Base-by-base conservation (phyloP, 2,113 vertebrate genomes). In the Aegithalos caudatus region DNA sequence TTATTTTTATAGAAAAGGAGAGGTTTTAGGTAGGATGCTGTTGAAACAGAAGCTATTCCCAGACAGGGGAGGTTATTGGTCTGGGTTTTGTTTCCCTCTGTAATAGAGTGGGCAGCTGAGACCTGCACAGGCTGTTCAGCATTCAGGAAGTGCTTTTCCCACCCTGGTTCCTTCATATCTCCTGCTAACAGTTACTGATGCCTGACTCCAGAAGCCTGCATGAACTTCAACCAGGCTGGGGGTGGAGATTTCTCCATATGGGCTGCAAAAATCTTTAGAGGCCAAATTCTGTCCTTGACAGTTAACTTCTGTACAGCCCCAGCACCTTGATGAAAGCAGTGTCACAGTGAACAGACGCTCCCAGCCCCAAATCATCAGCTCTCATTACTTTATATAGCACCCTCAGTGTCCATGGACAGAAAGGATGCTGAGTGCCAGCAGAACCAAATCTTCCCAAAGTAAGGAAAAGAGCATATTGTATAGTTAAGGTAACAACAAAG, bases 201-300 rank as follows among this genome's bases (percentile, higher is more conserved):
- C 80, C 82, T 88, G 90, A 90, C 82, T 88, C 92, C 72, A 79
- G 88, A 95, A 93, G 60, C 82, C 92, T 65, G n/a, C 53, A 3
- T 65, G 88, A 96, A 96, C 93, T 97, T 93, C 88, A 86, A 0
- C 86, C 61, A 56, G 40, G 56, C 50, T 0, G 88, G 90, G 90
- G 95, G 93, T 69, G 80, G 72, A 80, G 28, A 66, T 64, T 88
- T 93, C 72, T 94, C 93, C 93, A 95, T 96, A 92, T 90, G 93
- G 90, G 69, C 15, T 94, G 94, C 65, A 94, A 96, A 96, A 83
- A 81, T 61, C 88, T 90, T 94, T 64, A 86, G 88, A 90, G 93
- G 93, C 96, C 96, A 93, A 81, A 90, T 95, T 96, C 88, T 92
- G 90, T 71, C 93, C 93, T 86, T 92, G 77, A 86, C 80, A 86